Evolutionary conservation across 2,113 vertebrate genomes (phyloP).

Genomic region (Lamprotornis superbus): DNA sequence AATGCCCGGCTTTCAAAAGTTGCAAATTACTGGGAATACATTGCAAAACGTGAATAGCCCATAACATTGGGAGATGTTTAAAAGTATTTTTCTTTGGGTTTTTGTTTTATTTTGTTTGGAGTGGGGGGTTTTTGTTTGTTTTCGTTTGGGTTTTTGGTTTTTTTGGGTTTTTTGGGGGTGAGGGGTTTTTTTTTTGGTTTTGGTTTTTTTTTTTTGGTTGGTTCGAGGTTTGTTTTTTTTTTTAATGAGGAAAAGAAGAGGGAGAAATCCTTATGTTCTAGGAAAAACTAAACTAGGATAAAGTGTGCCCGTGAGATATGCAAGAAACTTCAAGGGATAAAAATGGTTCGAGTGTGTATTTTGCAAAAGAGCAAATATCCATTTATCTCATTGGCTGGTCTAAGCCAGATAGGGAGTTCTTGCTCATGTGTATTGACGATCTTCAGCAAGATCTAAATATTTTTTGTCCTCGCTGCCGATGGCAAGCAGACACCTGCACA

Average conservation of each 20-base stretch:
- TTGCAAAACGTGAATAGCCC: constrained; percentile 12
- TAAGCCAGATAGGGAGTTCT: neutral
- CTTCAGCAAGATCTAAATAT: neutral
- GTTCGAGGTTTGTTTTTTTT: neutral
- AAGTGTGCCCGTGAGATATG: neutral
- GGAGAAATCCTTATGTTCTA: neutral
- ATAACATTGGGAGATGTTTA: neutral
- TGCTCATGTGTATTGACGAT: fast-evolving
- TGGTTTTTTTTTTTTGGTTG: neutral
- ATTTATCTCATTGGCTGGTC: neutral
- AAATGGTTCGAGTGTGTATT: neutral
- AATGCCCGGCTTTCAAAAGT: constrained; percentile 40
- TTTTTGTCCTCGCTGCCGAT: neutral
- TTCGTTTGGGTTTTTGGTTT: neutral
- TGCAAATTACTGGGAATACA: constrained; percentile 47
- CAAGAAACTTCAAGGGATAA: neutral
- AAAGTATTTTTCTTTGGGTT: neutral
- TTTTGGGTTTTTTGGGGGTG: too few relatives aligned
- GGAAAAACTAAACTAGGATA: neutral
- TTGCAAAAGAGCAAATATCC: neutral
- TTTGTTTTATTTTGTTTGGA: neutral
- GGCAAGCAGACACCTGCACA: neutral
- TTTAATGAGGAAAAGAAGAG: neutral
- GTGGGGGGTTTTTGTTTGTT: neutral
- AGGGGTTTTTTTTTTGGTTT: neutral